phyloP scores from a whole-genome alignment of 2,888 invertebrate species.

The Brachypalpus laphriformis region DNA sequence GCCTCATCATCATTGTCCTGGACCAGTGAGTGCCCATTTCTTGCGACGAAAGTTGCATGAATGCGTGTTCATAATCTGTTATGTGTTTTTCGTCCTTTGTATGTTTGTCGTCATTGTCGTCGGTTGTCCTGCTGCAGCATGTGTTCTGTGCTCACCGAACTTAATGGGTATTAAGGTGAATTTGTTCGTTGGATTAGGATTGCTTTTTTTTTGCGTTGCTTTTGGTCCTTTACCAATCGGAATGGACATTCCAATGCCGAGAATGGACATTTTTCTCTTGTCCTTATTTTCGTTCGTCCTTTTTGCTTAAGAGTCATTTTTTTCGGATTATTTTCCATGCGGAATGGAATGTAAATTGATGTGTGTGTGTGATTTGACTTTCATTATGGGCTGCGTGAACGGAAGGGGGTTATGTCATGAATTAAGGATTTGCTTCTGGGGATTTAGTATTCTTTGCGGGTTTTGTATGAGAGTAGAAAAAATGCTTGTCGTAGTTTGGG shows the following conservation, averaged over 20 bases:
- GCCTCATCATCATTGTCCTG: slow-evolving; percentile 60
- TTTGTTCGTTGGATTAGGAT: slow-evolving; percentile 70
- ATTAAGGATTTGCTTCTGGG: slow-evolving; percentile 47
- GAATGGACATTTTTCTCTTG: slow-evolving; percentile 56
- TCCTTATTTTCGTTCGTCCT: neutral
- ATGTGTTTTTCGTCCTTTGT: slow-evolving; percentile 49
- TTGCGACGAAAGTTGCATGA: slow-evolving; percentile 51
- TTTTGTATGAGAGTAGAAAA: neutral
- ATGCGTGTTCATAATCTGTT: slow-evolving; percentile 68
- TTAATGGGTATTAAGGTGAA: slow-evolving; percentile 73
- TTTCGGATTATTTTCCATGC: slow-evolving; percentile 60
- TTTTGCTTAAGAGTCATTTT: slow-evolving; percentile 54
- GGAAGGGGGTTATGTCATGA: slow-evolving; percentile 39
- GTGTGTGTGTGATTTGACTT: slow-evolving; percentile 64
- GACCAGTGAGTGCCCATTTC: slow-evolving; percentile 45
- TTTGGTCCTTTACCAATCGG: slow-evolving; percentile 20
- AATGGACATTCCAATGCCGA: slow-evolving; percentile 59
- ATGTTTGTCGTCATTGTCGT: neutral
- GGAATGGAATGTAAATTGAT: slow-evolving; percentile 74
- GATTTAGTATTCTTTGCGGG: slow-evolving; percentile 43
- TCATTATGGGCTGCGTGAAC: slow-evolving; percentile 13
- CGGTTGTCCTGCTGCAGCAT: slow-evolving; percentile 13
- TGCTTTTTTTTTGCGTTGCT: slow-evolving; percentile 14
- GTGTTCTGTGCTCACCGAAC: slow-evolving; percentile 56
- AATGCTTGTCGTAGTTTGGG: neutral